phyloP scores from a whole-genome alignment of 1,140 invertebrate genomes.

The Steinernema feltiae region DNA sequence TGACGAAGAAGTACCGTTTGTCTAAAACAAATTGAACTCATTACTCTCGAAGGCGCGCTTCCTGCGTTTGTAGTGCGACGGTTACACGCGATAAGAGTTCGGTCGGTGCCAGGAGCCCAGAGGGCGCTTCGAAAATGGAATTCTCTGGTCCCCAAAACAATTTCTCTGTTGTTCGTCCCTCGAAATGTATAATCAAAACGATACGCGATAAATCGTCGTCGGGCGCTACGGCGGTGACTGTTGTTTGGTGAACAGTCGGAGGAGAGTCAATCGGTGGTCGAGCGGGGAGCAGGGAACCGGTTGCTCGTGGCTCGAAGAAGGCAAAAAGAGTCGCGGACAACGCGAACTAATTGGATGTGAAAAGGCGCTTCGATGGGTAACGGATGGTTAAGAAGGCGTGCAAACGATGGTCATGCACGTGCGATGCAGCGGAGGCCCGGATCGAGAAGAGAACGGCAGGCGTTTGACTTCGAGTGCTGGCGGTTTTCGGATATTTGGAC shows the following conservation, averaged over 20 bases:
- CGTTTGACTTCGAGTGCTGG: no score
- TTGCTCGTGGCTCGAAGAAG: not conserved
- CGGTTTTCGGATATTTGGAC: no score
- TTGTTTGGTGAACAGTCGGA: conserved; percentile 7
- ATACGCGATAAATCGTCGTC: not conserved
- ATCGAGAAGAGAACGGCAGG: no score
- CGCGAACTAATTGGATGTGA: conserved; percentile 13
- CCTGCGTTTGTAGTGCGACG: no score
- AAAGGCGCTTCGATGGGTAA: not conserved
- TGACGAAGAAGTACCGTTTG: not conserved
- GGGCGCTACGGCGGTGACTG: not conserved
- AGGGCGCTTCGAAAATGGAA: not conserved
- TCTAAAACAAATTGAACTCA: not conserved
- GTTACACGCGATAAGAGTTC: no score
- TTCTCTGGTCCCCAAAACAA: not conserved
- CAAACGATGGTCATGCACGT: not conserved
- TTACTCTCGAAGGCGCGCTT: not conserved
- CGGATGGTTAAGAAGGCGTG: not conserved
- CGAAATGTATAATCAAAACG: conserved; percentile 4
- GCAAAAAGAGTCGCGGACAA: not conserved
- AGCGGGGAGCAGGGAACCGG: not conserved
- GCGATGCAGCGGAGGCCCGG: no score
- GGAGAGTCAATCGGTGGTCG: not conserved
- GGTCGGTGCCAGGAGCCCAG: no score
- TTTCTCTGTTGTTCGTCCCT: not conserved